Evolutionary conservation across 2,888 invertebrate genomes (phyloP).

Genomic region (Aphodius sticticus): DNA sequence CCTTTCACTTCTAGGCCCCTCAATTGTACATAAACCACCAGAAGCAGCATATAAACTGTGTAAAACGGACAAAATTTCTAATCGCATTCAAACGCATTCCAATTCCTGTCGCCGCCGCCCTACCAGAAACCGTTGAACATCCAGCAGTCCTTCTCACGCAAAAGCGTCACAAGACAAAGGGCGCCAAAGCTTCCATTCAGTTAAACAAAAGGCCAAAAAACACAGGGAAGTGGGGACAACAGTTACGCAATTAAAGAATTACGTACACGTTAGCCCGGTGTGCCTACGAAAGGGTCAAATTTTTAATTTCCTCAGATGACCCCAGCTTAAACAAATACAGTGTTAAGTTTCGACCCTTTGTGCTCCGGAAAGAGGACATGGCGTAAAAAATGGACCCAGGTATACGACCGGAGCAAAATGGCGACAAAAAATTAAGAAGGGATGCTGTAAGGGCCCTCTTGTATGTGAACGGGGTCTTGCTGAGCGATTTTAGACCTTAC

Average conservation of each 20-base stretch:
- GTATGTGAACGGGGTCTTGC: background rate
- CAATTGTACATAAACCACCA: no score
- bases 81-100: no score
- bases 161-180: background rate
- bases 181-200: background rate
- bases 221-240: background rate
- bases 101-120: background rate
- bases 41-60: no score
- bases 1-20: no score
- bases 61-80: no score
- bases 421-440: constrained; percentile 32
- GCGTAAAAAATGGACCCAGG: constrained; percentile 8
- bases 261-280: constrained; percentile 13
- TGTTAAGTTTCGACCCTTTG: constrained; percentile 43
- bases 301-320: constrained; percentile 44
- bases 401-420: constrained; percentile 28
- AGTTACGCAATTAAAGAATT: constrained; percentile 17
- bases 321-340: constrained; percentile 43
- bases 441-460: constrained; percentile 51
- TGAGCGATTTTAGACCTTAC: background rate
- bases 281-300: constrained; percentile 37
- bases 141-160: background rate
- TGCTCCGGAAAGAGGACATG: constrained; percentile 9
- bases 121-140: background rate
- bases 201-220: background rate